Evolutionary conservation across 2,797 vertebrate genomes (phyloP), one percentile per base, ranked within the genome.

Genomic region (Tarsius wallacei): DNA sequence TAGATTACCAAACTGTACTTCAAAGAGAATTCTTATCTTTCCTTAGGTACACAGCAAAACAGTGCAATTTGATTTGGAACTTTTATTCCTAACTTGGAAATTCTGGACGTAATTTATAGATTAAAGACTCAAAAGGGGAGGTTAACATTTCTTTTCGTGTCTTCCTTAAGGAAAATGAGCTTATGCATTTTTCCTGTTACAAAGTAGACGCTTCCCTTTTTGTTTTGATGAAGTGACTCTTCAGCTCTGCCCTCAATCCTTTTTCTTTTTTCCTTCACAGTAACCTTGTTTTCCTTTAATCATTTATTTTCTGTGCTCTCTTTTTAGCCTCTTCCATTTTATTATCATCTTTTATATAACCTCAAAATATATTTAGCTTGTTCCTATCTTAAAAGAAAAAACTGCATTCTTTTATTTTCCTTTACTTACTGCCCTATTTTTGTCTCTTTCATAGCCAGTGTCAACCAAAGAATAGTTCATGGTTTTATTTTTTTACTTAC

Each of bases 51-150:
- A 59, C 22, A 78, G 51, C n/a, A 81, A 61, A 71, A 81, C 14
- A 71, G 11, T 87, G 28, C 16, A 28, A 11, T 87, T 81, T 91
- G 49, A 86, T 92, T 73, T 93, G 36, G 51, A 89, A 57, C 4
- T 81, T 96, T 91, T 71, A 19, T 85, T 82, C 31, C 74, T 90
- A 61, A 13, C 24, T 51, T 80, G 26, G 5, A 19, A 64, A 31
- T 89, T 93, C 11, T 80, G 70, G 24, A 82, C 94, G n/a, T 78
- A 77, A 89, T 68, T 82, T 93, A 14, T 1, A 95, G 83, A 17
- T 66, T 66, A n/a, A 97, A 82, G 53, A 64, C 4, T 86, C 5
- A 64, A 59, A 63, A 63, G 33, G 22, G 16, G 55, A 28, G 66
- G 24, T 73, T 83, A 51, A 10, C 42, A 53, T 95, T 84, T 90